phyloP scores from a whole-genome alignment of 2,797 vertebrate species.

The Acanthornis magna region DNA sequence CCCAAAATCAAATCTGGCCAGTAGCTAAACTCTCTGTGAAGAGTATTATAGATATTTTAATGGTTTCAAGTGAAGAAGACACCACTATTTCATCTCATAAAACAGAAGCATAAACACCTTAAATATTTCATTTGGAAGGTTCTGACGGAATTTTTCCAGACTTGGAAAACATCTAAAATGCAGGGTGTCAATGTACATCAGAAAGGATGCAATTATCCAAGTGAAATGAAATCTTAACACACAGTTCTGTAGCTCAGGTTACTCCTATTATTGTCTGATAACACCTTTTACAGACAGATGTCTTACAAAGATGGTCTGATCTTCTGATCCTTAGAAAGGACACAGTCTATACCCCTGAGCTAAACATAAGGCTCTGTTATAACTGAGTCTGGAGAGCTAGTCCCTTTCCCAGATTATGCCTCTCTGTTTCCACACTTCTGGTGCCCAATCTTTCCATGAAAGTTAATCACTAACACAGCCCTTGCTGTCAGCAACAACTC shows the following conservation, averaged over 20 bases:
- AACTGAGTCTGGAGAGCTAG: not conserved
- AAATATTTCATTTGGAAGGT: not conserved
- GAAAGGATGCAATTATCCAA: not conserved
- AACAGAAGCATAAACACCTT: not conserved
- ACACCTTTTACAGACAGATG: not conserved
- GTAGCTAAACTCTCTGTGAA: not conserved
- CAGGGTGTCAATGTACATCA: not conserved
- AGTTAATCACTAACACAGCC: not conserved
- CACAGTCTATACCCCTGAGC: not conserved
- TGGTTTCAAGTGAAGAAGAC: not conserved
- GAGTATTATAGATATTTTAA: not conserved
- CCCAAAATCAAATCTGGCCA: not conserved
- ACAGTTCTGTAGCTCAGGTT: not conserved
- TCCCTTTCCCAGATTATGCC: not conserved
- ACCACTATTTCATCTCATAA: not conserved
- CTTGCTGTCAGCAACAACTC: not conserved
- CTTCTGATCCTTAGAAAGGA: not conserved
- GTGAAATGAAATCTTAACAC: not conserved
- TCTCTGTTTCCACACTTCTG: not conserved
- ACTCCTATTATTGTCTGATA: not conserved
- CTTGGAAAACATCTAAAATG: not conserved
- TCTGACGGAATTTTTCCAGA: not conserved
- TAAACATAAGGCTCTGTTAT: not conserved
- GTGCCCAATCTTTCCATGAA: not conserved
- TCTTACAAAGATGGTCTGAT: not conserved